These are phyloP conservation scores for Mesocricetus auratus DNA, from an alignment of 2,113 vertebrate genomes.

Conservation along the genomic window DNA sequence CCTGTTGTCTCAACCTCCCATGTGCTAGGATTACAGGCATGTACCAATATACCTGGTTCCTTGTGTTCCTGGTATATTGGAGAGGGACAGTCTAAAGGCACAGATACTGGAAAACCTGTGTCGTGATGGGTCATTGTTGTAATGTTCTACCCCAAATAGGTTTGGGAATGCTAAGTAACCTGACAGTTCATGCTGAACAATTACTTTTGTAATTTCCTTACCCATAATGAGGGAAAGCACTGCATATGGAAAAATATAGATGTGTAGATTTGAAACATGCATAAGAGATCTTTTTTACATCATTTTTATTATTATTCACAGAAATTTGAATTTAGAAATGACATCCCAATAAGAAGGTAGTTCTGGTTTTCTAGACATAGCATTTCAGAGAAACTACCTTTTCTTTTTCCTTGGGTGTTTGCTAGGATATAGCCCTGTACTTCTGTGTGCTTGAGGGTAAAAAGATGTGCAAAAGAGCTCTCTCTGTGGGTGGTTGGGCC, in stretches of 20 bases:
- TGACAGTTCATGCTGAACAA: neutral
- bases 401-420: slow-evolving; percentile 47
- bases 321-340: slow-evolving; percentile 61
- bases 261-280: slow-evolving; percentile 42
- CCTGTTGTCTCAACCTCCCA: neutral
- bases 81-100: neutral
- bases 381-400: slow-evolving; percentile 58
- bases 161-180: slow-evolving; percentile 23
- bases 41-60: neutral
- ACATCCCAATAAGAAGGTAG: slow-evolving; percentile 34
- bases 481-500: slow-evolving; percentile 84
- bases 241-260: neutral
- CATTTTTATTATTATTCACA: slow-evolving; percentile 54
- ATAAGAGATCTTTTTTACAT: slow-evolving; percentile 3
- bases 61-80: neutral
- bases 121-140: neutral
- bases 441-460: slow-evolving; percentile 79
- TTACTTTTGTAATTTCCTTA: slow-evolving; percentile 35
- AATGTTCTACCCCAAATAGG: neutral
- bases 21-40: neutral
- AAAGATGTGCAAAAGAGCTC: slow-evolving; percentile 79
- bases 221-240: neutral
- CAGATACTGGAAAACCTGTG: neutral
- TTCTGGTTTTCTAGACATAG: slow-evolving; percentile 53
- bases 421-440: slow-evolving; percentile 72